Evolutionary conservation across 2,113 vertebrate species (phyloP).

Genomic region (Dipodomys ordii): DNA sequence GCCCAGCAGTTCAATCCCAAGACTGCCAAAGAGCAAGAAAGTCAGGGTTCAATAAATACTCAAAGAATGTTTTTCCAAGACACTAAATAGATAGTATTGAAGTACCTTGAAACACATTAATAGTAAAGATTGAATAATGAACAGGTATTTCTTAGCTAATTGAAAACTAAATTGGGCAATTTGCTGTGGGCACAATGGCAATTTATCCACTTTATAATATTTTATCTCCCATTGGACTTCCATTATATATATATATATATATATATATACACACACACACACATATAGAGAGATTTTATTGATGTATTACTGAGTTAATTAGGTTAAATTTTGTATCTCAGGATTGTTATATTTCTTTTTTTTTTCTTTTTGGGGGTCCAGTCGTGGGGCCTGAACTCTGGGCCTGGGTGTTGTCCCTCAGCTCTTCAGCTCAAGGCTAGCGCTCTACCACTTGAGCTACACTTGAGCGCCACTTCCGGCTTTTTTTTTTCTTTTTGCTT

Average conservation of each 20-base stretch:
- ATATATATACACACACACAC: neutral
- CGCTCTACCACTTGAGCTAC: no score
- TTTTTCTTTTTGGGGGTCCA: no score
- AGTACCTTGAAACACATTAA: constrained; percentile 10
- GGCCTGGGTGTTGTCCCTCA: no score
- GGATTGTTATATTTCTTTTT: neutral
- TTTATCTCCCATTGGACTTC: neutral
- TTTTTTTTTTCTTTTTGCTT: no score
- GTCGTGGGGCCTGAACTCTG: no score
- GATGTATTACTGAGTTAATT: constrained; percentile 71
- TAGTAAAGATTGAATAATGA: constrained; percentile 14
- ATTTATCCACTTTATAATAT: neutral
- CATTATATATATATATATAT: neutral
- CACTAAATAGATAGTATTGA: neutral
- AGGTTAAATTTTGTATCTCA: constrained; percentile 17
- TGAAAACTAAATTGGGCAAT: constrained; percentile 20
- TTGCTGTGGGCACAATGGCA: constrained; percentile 23
- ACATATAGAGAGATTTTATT: constrained; percentile 34
- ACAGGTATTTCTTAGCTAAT: constrained; percentile 21
- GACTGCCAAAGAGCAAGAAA: no score
- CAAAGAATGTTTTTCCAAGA: constrained; percentile 6
- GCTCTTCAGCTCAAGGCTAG: no score
- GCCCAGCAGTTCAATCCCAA: no score
- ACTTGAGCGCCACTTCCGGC: no score
- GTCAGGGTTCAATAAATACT: neutral